Base-by-base conservation (phyloP, 2,888 invertebrate species). In the Hyalella azteca region DNA sequence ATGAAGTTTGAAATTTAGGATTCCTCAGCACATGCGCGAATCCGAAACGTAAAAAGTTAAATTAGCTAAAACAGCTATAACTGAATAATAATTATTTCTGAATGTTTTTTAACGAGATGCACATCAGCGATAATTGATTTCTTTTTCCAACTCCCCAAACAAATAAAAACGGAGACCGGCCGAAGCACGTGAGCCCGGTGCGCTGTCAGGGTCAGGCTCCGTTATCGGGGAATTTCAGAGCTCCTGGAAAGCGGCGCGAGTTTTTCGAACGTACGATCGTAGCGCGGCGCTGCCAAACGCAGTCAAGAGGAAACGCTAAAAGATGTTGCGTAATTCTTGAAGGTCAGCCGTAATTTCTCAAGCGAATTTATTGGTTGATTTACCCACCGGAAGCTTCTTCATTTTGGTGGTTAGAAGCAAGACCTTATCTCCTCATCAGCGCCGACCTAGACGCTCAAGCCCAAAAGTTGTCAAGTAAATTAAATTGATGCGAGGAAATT, bases 301-400 rank as follows among this genome's bases (percentile, higher is more conserved):
- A 26, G 54, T 36, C 36, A 5, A 66, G 39, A 66, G 66, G 66
- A 66, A 32, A 32, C 36, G 4, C 7, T n/a, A 3, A 66, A 36
- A 32, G 36, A n/a, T 36, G 36, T 66, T 66, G 29, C 66, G 66
- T 66, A 66, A 66, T 32, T 66, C 29, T 66, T n/a, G 36, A 66
- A 36, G 66, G 36, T 36, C 32, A 36, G 13, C 36, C 36, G 32
- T 13, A 36, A 19, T 22, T 66, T 66, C 66, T 36, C 66, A 66
- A 66, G 66, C 66, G 32, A 66, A 36, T 66, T 66, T 36, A 66
- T 13, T 66, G 66, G 66, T 36, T 66, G 36, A 66, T 66, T 66
- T 29, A n/a, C 19, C 15, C 66, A 66, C 66, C 66, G 66, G 66
- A 66, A 66, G 36, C 66, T 66, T 22, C 66, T 66, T 66, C 66